Evolutionary conservation across 2,888 invertebrate genomes (phyloP), one percentile per base, ranked within the genome.

Genomic region (Sthenelais limicola): DNA sequence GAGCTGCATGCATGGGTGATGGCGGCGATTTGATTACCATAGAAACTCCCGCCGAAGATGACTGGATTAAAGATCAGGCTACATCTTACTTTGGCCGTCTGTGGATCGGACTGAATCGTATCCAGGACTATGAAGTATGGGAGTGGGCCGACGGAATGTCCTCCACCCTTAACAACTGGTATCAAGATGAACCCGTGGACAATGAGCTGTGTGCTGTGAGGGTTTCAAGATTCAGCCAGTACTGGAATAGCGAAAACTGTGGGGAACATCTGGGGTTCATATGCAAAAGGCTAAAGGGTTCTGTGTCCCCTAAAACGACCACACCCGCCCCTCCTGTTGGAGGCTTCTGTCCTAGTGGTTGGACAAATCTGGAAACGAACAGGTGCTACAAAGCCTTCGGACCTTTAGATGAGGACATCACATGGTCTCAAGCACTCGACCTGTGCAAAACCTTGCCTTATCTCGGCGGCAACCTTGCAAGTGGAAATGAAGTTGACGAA

Each of bases 11-110:
- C 24, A 35, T 62, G 62, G n/a, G 43, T 15, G 24, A 24, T 9
- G 62, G 62, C 9, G 62, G 35, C 3, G 62, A 62, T 26, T 43
- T 62, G 38, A 4, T 38, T 24, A 62, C 62, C 38, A 62, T 62
- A 3, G 38, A 62, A 35, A 62, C 33, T 5, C 21, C n/a, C 18
- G 62, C 35, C 7, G 62, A 62, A 21, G 62, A 62, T 24, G 38
- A 35, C 62, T 62, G 62, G 62, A 62, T 62, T 24, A 38, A 35
- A n/a, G 15, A 1, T 3, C n/a, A 15, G 15, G 9, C 24, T 18
- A 9, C 38, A 9, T 3, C 18, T 5, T 62, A 2, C 24, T 24
- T 2, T 24, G 35, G 38, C 4, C 24, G 24, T 24, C 38, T 62
- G 38, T 62, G 62, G 62, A 12, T 62, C 15, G 62, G 62, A 21